phyloP scores from a whole-genome alignment of 2,888 invertebrate genomes.

The Anarsia innoxiella region DNA sequence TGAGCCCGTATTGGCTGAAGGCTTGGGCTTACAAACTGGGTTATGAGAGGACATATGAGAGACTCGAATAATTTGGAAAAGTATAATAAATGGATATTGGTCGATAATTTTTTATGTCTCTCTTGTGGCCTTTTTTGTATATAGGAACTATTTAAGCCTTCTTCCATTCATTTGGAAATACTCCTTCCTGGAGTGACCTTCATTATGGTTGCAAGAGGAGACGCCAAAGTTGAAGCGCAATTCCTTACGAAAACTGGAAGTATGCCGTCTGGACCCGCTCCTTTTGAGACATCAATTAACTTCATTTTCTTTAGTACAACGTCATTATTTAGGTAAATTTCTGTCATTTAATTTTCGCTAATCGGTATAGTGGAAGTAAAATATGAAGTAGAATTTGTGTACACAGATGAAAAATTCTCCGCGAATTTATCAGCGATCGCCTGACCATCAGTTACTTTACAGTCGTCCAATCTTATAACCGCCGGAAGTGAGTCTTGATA shows the following conservation, averaged over 20 bases:
- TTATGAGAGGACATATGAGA: not conserved
- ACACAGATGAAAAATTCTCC: not conserved
- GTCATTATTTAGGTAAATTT: not conserved
- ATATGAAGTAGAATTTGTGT: not conserved
- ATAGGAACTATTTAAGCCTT: not conserved
- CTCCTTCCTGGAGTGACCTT: not conserved
- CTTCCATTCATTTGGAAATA: slow-evolving; percentile 4
- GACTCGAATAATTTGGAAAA: not conserved
- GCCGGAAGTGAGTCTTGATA: not conserved
- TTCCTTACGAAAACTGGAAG: not conserved
- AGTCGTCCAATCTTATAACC: not conserved
- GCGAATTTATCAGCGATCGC: not conserved
- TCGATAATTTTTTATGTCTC: not conserved
- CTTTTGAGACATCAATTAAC: not conserved
- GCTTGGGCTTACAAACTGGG: not conserved
- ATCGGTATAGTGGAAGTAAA: not conserved
- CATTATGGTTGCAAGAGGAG: not conserved
- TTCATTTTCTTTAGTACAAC: not conserved
- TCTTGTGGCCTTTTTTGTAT: not conserved
- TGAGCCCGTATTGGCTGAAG: not conserved
- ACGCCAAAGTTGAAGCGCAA: not conserved
- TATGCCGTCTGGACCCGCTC: slow-evolving; percentile 4
- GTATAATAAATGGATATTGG: not conserved
- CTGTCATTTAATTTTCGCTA: not conserved
- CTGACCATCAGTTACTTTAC: not conserved